Conservation (phyloP, 2,888 invertebrate genomes). For the Eupsilia transversa region DNA sequence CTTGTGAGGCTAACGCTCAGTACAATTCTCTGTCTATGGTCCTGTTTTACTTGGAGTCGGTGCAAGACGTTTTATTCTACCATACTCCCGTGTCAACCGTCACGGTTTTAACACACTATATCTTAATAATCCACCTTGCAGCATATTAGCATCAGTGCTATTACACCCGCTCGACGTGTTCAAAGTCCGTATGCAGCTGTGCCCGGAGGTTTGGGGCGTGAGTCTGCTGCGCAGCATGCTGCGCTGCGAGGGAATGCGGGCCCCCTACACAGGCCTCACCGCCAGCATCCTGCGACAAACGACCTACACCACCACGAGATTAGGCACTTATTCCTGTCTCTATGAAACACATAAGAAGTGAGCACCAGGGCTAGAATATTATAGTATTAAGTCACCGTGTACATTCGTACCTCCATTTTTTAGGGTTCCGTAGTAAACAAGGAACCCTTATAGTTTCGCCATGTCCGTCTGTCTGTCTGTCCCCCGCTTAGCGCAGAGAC, state of each 20-base stretch:
- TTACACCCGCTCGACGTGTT: conserved; percentile 99
- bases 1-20: background rate
- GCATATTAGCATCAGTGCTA: conserved; percentile 96
- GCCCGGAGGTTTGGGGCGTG: conserved; percentile 94
- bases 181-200: conserved; percentile 98
- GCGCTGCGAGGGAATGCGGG: conserved; percentile 94
- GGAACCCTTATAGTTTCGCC: too few relatives aligned
- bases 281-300: conserved; percentile 98
- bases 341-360: conserved; percentile 93
- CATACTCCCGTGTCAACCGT: background rate
- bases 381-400: conserved; percentile 88
- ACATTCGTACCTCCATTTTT: too few relatives aligned
- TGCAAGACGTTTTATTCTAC: background rate
- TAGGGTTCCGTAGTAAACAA: too few relatives aligned
- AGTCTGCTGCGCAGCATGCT: conserved; percentile 92
- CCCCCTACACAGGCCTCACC: conserved; percentile 96
- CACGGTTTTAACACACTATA: background rate
- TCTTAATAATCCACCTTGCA: conserved; percentile 75
- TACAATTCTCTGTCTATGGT: background rate
- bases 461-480: too few relatives aligned
- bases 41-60: background rate
- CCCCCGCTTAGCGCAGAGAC: too few relatives aligned
- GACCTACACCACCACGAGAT: conserved; percentile 97
- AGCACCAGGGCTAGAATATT: conserved; percentile 34
- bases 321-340: conserved; percentile 96